These are phyloP conservation scores for Eulemur mongoz DNA, from an alignment of 2,797 vertebrate species.

Conservation along the genomic window DNA sequence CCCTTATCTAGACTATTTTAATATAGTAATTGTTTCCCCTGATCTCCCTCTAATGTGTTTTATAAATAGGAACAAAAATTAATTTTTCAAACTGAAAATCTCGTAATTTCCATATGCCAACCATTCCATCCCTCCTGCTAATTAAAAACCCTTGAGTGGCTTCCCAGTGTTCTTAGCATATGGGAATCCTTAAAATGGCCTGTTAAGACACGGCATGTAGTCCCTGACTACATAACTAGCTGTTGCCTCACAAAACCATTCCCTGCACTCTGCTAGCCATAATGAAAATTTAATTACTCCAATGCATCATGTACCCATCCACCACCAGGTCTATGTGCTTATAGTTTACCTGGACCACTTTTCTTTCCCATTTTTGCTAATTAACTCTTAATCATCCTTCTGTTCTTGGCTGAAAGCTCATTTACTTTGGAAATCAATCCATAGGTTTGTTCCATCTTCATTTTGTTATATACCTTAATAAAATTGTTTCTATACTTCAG, in stretches of 20 bases:
- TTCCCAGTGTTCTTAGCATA: background rate
- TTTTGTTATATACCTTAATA: background rate
- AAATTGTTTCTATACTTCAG: background rate
- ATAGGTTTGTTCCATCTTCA: background rate
- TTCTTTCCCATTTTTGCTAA: background rate
- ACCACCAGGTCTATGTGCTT: background rate
- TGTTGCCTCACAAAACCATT: background rate
- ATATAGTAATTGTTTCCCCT: background rate
- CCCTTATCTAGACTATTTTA: background rate
- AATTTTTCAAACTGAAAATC: slow-evolving; percentile 38
- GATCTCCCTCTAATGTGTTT: background rate
- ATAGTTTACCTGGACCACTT: background rate
- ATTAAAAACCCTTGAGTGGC: background rate
- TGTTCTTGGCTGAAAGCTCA: background rate
- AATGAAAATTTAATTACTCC: background rate
- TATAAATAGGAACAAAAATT: background rate
- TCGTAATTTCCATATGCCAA: background rate
- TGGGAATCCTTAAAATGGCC: background rate
- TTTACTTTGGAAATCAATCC: slow-evolving; percentile 3
- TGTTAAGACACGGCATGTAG: background rate
- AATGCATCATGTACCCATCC: background rate
- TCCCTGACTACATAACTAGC: background rate
- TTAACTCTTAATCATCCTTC: background rate
- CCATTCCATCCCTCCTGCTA: background rate
- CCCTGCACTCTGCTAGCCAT: background rate